Base-by-base conservation (phyloP, 2,113 vertebrate genomes). In the Salminus brasiliensis region DNA sequence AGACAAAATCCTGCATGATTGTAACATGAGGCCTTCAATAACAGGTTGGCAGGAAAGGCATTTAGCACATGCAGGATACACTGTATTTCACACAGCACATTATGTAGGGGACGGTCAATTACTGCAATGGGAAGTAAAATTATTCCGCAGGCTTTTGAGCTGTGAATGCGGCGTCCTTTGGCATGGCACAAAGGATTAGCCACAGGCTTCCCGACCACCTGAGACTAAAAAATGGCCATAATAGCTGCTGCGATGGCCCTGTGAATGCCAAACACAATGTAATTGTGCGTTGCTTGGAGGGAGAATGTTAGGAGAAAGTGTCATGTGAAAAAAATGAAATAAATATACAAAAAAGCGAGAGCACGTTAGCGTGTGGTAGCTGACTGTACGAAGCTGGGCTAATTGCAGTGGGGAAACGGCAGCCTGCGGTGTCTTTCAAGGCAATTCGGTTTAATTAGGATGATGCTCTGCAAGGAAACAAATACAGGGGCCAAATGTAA, bases 401-500 rank as follows among this genome's bases (percentile, higher is more conserved):
- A 88, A 91, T 90, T 90, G 75, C 83, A 83, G 66, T 78, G 55
- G 79, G 79, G 86, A 23, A 68, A 86, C 79, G 83, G 84, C 78
- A 79, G 69, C 84, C 87, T 87, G 86, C 76, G 65, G 86, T 83
- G 84, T 80, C 81, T 86, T 88, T 87, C 84, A 87, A 73, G 69
- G 79, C 72, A 75, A 85, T 85, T 85, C 65, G 47, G 69, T 86
- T 88, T 89, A 90, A 91, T 90, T 90, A 89, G 87, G 83, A 88
- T 85, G 80, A 79, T 79, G 47, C 76, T 80, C 76, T 73, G 69
- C 59, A 75, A 68, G 85, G 29, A 78, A 34, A 71, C n/a, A 71
- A 43, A 23, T 65, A 57, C 57, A 62, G 27, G 23, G 52, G 34
- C 45, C 27, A 77, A 9, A 34, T 70, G 73, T 73, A 79, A 74